phyloP scores from a whole-genome alignment of 2,888 invertebrate species.

The Limenitis camilla region DNA sequence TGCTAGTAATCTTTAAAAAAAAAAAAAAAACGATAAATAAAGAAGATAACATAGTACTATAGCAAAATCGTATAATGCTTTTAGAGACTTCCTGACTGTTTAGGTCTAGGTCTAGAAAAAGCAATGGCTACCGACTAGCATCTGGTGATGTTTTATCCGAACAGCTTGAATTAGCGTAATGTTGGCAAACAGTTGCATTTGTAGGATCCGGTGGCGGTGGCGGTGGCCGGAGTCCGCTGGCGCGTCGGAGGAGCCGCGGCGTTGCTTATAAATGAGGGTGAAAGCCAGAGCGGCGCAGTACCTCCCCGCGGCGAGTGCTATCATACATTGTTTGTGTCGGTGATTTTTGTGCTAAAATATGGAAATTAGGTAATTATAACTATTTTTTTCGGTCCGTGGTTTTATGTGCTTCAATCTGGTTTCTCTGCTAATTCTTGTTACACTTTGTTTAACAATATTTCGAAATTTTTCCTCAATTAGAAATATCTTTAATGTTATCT shows the following conservation, averaged over 20 bases:
- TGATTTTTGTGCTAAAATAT: slow-evolving; percentile 36
- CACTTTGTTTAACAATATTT: slow-evolving; percentile 3
- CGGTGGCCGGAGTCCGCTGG: slow-evolving; percentile 60
- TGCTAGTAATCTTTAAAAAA: too few species aligned
- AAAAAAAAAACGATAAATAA: too few species aligned
- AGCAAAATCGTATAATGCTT: too few species aligned
- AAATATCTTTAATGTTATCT: background rate
- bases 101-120: too few species aligned
- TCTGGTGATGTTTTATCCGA: too few species aligned
- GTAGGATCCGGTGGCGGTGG: slow-evolving; percentile 49
- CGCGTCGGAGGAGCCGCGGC: slow-evolving; percentile 46
- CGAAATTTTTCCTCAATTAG: background rate
- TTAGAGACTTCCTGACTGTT: too few species aligned
- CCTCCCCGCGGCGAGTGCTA: slow-evolving; percentile 1
- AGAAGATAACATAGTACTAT: too few species aligned
- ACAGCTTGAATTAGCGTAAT: too few species aligned
- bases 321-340: slow-evolving; percentile 38
- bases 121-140: too few species aligned
- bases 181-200: slow-evolving; percentile 13
- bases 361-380: slow-evolving; percentile 56
- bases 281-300: slow-evolving; percentile 56
- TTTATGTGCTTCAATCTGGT: slow-evolving; percentile 2
- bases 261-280: slow-evolving; percentile 68
- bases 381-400: slow-evolving; percentile 11
- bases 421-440: slow-evolving; percentile 10